Conservation (phyloP, 2,113 vertebrate genomes). For the Lynx canadensis region DNA sequence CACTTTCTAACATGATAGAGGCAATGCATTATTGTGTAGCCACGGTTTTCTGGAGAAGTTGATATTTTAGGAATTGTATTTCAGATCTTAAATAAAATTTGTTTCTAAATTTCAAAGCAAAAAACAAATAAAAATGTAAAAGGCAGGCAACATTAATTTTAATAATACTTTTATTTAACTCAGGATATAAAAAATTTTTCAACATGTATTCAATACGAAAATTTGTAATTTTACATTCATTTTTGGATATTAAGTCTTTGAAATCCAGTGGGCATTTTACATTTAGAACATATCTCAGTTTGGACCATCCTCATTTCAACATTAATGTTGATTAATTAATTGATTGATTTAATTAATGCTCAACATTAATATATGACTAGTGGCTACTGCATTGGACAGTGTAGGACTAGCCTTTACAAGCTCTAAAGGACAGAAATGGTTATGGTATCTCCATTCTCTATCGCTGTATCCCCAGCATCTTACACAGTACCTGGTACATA, state of each 20-base stretch:
- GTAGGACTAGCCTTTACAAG: not conserved
- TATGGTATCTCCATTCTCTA: not conserved
- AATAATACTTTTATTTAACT: slow-evolving; percentile 6
- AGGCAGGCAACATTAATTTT: slow-evolving; percentile 8
- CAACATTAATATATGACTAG: not conserved
- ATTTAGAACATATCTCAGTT: not conserved
- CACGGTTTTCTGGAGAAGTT: slow-evolving; percentile 80
- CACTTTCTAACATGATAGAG: slow-evolving; percentile 82
- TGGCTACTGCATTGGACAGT: not conserved
- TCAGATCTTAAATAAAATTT: slow-evolving; percentile 82
- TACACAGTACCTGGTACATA: not conserved
- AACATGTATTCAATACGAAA: slow-evolving; percentile 13
- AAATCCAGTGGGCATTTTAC: slow-evolving; percentile 16
- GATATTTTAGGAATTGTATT: slow-evolving; percentile 84
- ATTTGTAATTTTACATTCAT: not conserved
- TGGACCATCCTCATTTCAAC: not conserved
- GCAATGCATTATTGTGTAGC: slow-evolving; percentile 73
- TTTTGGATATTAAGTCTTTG: not conserved
- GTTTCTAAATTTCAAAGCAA: slow-evolving; percentile 83
- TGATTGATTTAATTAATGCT: not conserved
- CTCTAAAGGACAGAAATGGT: not conserved
- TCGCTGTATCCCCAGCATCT: not conserved
- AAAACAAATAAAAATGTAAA: not conserved
- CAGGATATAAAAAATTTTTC: not conserved
- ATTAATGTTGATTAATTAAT: too few relatives aligned